Base-by-base conservation (phyloP, 2,888 invertebrate species). In the Limenitis camilla region DNA sequence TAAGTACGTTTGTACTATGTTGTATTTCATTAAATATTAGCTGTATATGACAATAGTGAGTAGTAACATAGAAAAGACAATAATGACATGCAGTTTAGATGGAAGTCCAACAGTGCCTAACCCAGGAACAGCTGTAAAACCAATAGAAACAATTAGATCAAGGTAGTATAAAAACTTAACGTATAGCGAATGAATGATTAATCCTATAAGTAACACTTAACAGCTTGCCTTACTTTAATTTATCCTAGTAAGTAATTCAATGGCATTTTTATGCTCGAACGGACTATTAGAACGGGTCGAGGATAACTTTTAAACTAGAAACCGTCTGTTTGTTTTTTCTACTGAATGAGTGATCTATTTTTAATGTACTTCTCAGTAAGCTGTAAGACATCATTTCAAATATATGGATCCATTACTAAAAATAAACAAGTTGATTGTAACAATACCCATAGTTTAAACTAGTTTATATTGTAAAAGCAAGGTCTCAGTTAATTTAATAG, bases 251-350 rank as follows among this genome's bases (percentile, higher is more conserved):
- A 54, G 54, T 59, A 54, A 59, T 54, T 59, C 44, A 52, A 59
- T 52, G 54, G 56, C 59, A 59, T 52, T 52, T 56, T 55, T 59
- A 56, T 56, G 40, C 56, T 39, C 40, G 49, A 19, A 33, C 32
- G 35, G 50, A 56, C 55, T 52, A 43, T 52, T 48, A 55, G 41
- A 52, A 46, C 54, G 50, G 41, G 51, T 48, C 54, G 45, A 47
- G 51, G 56, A 56, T 59, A 49, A 57, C 52, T 59, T 59, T 55
- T 40, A 53, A 59, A 55, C 54, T 49, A 51, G 49, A 59, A 57
- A 55, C 50, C 48, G 42, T 54, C 52, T 36, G 57, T 52, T 53
- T 56, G 45, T 51, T 49, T 19, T 58, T 58, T 49, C 55, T 43
- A 55, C 40, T 40, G 47, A 58, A 54, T 57, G 57, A 57, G 49